These are phyloP conservation scores for Aspidoscelis tigris DNA, from an alignment of 2,113 vertebrate species.

Conservation along the genomic window DNA sequence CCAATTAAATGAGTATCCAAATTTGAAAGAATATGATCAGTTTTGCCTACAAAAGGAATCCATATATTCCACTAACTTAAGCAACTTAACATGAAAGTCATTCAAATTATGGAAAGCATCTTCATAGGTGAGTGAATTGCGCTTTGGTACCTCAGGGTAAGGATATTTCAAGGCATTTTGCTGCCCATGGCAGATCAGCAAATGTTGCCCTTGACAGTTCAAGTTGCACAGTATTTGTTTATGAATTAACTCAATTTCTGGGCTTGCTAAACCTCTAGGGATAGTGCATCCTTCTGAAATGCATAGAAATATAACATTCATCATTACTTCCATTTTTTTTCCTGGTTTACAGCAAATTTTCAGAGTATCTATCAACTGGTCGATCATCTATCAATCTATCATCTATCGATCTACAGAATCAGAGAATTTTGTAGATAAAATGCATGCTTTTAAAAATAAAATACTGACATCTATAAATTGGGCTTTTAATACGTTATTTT, in stretches of 20 bases:
- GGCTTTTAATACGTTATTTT: too few relatives aligned
- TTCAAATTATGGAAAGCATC: neutral
- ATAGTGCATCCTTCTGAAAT: neutral
- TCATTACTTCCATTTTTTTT: too few relatives aligned
- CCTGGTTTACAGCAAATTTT: too few relatives aligned
- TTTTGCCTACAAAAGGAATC: neutral
- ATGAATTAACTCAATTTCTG: too few relatives aligned
- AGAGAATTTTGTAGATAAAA: too few relatives aligned
- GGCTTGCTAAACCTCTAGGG: neutral
- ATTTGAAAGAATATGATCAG: neutral
- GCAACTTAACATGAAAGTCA: neutral
- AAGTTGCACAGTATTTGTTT: too few relatives aligned
- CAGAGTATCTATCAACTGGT: too few relatives aligned
- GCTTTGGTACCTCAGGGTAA: neutral
- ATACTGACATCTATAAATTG: too few relatives aligned
- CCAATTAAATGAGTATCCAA: conserved; percentile 34
- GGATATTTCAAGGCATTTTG: neutral
- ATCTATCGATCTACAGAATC: too few relatives aligned
- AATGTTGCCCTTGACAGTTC: neutral
- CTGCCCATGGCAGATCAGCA: neutral
- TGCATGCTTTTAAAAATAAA: too few relatives aligned
- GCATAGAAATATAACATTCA: too few relatives aligned
- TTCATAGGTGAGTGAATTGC: neutral
- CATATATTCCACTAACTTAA: neutral
- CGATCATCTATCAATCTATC: too few relatives aligned